Evolutionary conservation across 2,113 vertebrate genomes (phyloP), one percentile per base, ranked within the genome.

Genomic region (Peucedramus taeniatus): DNA sequence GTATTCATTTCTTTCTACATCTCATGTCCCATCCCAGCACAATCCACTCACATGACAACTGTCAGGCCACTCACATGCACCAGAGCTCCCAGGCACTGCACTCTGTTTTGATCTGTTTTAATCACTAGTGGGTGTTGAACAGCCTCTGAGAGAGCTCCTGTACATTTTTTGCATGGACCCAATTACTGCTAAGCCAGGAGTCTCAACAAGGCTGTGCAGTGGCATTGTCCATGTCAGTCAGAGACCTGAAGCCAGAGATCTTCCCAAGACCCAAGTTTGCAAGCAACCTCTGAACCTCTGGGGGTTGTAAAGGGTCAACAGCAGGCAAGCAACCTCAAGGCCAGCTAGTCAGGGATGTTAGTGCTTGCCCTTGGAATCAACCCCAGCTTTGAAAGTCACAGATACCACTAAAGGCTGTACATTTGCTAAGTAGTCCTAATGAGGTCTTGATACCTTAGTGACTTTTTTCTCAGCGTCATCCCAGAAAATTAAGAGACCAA

Each of bases 171-270:
- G 27, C 40, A 13, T 15, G 27, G 56, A 56, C 6, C 2, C 33
- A 20, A 22, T 5, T 28, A 9, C 9, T 50, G 30, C 60, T 56
- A 31, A 64, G 3, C 13, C 45, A 45, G 54, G 16, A 72, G 8
- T 23, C 37, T 76, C 57, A 60, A 11, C 13, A 80, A 57, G 26
- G 15, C 76, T 50, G 14, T 57, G 39, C 14, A 5, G 14, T 44
- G 11, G 17, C 21, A 19, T n/a, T 7, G 15, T 50, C 15, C 10
- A 4, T 0, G 0, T 4, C 54, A 64, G n/a, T 4, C 37, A 57
- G 60, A 61, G 21, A 12, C 23, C 23, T 9, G 3, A 61, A 74
- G 13, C 14, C 57, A 94, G 33, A 85, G 8, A 59, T 31, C 11
- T 49, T 49, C 39, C 31, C 2, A 3, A 61, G 59, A 53, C 2